These are phyloP conservation scores for Agrypnia vestita DNA, from an alignment of 1,140 invertebrate genomes.

Conservation along the genomic window DNA sequence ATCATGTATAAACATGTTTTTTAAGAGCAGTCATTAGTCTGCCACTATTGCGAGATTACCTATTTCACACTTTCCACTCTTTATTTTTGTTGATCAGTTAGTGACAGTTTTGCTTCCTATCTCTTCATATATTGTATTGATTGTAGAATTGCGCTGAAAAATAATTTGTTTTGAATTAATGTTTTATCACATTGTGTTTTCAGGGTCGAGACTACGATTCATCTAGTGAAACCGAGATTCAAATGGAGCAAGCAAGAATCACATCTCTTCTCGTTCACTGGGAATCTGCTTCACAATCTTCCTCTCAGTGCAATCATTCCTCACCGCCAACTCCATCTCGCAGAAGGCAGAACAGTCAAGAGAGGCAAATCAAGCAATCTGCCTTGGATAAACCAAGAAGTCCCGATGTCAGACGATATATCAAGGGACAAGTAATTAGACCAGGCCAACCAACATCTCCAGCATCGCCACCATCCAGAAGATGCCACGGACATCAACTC, in stretches of 20 bases:
- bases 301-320: slow-evolving; percentile 62
- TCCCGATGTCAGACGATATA: slow-evolving; percentile 49
- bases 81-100: too few relatives aligned
- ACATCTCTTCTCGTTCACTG: slow-evolving; percentile 76
- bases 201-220: slow-evolving; percentile 85
- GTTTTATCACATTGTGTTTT: slow-evolving; percentile 45
- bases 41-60: too few relatives aligned
- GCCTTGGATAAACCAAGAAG: slow-evolving; percentile 31
- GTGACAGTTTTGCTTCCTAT: too few relatives aligned
- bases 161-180: slow-evolving; percentile 6
- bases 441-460: slow-evolving; percentile 62
- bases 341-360: slow-evolving; percentile 35
- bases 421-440: slow-evolving; percentile 56
- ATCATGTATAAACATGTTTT: too few relatives aligned
- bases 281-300: slow-evolving; percentile 75
- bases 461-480: slow-evolving; percentile 66
- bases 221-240: slow-evolving; percentile 77
- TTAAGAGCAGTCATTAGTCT: too few relatives aligned
- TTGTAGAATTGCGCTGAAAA: too few relatives aligned
- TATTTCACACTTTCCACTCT: too few relatives aligned
- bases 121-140: too few relatives aligned
- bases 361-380: slow-evolving; percentile 44
- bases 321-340: slow-evolving; percentile 45
- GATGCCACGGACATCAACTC: slow-evolving; percentile 62
- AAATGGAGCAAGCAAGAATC: slow-evolving; percentile 74